phyloP scores from a whole-genome alignment of 37 sponge, comb jelly and placozoan species.

The Dysidea cf. avara region DNA sequence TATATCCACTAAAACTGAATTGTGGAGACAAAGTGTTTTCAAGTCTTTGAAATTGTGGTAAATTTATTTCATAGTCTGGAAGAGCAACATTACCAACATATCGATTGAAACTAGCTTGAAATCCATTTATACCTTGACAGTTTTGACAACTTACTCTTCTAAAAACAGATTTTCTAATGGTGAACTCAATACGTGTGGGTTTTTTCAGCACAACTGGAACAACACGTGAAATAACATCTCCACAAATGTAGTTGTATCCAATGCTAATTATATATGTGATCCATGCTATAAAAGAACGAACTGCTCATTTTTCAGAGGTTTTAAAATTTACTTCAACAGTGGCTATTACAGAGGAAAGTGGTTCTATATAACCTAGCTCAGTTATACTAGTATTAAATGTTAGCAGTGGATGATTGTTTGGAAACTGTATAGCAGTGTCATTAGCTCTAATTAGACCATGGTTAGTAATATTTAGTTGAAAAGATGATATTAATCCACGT shows the following conservation, averaged over 20 bases:
- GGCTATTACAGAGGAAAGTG: constrained; percentile 20
- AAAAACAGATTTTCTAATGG: too few species aligned
- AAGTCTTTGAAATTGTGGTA: too few species aligned
- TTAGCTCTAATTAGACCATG: constrained; percentile 44
- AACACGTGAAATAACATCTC: constrained; percentile 3
- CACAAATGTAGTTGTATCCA: constrained; percentile 27
- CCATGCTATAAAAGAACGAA: not conserved
- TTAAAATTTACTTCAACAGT: constrained; percentile 14
- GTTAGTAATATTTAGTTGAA: constrained; percentile 43
- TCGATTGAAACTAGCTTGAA: too few species aligned
- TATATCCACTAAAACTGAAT: constrained; percentile 5
- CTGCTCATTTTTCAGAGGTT: constrained; percentile 1
- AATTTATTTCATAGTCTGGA: too few species aligned
- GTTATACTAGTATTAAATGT: constrained; percentile 1
- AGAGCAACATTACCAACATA: too few species aligned
- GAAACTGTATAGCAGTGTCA: constrained; percentile 24
- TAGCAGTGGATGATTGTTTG: constrained; percentile 28
- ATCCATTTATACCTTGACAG: too few species aligned
- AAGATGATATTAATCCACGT: constrained; percentile 11
- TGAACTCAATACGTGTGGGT: not conserved
- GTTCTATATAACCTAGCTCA: constrained; percentile 19
- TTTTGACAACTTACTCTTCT: too few species aligned
- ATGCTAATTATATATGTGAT: constrained; percentile 13
- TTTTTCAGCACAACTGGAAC: constrained; percentile 22
- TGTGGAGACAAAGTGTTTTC: not conserved